Conservation (phyloP, 2,113 vertebrate genomes). For the Eublepharis macularius region DNA sequence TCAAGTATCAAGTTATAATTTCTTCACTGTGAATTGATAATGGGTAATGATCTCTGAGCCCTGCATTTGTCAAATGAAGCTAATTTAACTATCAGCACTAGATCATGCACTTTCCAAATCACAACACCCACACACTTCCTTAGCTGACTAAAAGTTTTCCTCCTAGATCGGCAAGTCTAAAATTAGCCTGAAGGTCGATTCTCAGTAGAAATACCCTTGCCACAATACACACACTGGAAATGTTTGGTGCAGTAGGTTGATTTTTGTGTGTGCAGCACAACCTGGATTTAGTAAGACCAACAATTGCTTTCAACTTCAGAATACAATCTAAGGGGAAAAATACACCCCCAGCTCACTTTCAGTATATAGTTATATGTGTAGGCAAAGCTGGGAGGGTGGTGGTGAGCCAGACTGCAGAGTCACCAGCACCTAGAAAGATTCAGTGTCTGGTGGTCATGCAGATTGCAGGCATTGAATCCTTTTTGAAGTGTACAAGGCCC, state of each 20-base stretch:
- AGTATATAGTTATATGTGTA: slow-evolving; percentile 47
- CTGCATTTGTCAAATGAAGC: slow-evolving; percentile 46
- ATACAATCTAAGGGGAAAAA: slow-evolving; percentile 40
- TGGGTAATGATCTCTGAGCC: slow-evolving; percentile 45
- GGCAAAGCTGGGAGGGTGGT: background rate
- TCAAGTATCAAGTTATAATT: background rate
- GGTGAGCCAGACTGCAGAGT: too few species aligned
- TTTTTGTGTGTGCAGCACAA: slow-evolving; percentile 43
- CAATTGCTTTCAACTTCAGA: slow-evolving; percentile 51
- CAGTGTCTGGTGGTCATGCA: background rate
- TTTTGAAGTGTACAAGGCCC: background rate
- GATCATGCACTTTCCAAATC: slow-evolving; percentile 54
- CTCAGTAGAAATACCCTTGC: slow-evolving; percentile 51
- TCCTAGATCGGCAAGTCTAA: slow-evolving; percentile 37
- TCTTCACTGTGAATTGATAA: slow-evolving; percentile 22
- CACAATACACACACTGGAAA: slow-evolving; percentile 32
- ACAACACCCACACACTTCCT: slow-evolving; percentile 53
- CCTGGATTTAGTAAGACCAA: slow-evolving; percentile 47
- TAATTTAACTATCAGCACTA: slow-evolving; percentile 38
- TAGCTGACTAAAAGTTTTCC: slow-evolving; percentile 60
- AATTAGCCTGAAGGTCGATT: slow-evolving; percentile 65
- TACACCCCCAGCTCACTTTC: slow-evolving; percentile 19
- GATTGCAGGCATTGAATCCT: background rate
- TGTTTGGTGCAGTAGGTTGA: slow-evolving; percentile 44
- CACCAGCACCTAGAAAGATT: background rate